Conservation (phyloP, 2,797 vertebrate genomes). For the Crocidura indochinensis region DNA sequence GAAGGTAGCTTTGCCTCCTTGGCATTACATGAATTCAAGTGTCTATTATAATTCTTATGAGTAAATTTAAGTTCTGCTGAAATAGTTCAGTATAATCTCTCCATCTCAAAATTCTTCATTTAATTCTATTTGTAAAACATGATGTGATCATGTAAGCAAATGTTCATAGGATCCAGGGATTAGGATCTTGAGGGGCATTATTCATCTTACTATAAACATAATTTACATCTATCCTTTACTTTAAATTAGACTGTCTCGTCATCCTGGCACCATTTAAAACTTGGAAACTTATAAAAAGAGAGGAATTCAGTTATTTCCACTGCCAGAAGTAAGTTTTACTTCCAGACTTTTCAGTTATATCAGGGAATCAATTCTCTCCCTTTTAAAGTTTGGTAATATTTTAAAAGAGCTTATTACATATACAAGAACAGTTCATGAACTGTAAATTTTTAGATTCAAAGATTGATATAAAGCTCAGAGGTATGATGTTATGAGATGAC, state of each 20-base stretch:
- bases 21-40: not conserved
- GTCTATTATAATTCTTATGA: not conserved
- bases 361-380: not conserved
- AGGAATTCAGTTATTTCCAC: not conserved
- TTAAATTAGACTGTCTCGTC: not conserved
- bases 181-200: not conserved
- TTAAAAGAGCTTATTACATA: not conserved
- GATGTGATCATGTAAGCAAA: not conserved
- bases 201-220: not conserved
- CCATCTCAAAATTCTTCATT: not conserved
- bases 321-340: not conserved
- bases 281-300: not conserved
- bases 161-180: not conserved
- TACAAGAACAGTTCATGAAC: not conserved
- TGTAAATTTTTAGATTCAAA: slow-evolving; percentile 31
- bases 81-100: not conserved
- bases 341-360: not conserved
- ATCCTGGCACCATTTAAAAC: not conserved
- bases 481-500: not conserved
- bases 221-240: not conserved
- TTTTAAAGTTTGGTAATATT: slow-evolving; percentile 20
- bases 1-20: not conserved
- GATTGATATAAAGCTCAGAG: not conserved
- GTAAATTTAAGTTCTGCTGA: not conserved
- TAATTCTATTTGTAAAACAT: not conserved